Evolutionary conservation across 2,888 invertebrate species (phyloP), one percentile per base, ranked within the genome.

Genomic region (Drosophila macrospina): DNA sequence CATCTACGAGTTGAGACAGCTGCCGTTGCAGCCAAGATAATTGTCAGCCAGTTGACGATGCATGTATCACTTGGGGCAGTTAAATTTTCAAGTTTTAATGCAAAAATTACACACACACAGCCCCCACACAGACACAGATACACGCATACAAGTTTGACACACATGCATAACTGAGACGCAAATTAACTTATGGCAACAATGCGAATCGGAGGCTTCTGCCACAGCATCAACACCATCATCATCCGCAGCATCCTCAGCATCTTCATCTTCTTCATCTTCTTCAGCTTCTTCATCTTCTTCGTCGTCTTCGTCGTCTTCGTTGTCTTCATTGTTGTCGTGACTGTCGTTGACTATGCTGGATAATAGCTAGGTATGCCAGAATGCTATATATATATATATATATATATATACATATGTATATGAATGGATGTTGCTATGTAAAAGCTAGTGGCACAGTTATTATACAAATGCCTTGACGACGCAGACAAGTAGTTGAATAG

Each of bases 71-170:
- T 84, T 74, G 57, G 65, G 84, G 86, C 80, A 80, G 83, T 84
- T 88, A 86, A 84, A 88, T 80, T 84, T 88, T 80, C 69, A 82
- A 88, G 83, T 88, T 84, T 86, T 88, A 86, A 84, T 88, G 80
- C 75, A 83, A 87, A 85, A 78, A 52, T 41, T 57, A 57, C 71
- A 70, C 48, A 36, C 34, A 26, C 51, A 26, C 66, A 42, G 44
- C n/a, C n/a, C n/a, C n/a, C 15, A 30, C 34, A 16, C 51, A 44
- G 28, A 44, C 3, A 39, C 39, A 54, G 11, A 16, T 13, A 24
- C 36, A 36, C 13, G 13, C 1, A 32, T 5, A 32, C 11, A 44
- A 11, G 64, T 13, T 62, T 82, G 80, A 71, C 83, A 84, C 67
- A 86, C 64, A 88, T 88, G 86, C 86, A 85, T 83, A 84, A 62